phyloP scores from a whole-genome alignment of 2,113 vertebrate species.

The Junco hyemalis region DNA sequence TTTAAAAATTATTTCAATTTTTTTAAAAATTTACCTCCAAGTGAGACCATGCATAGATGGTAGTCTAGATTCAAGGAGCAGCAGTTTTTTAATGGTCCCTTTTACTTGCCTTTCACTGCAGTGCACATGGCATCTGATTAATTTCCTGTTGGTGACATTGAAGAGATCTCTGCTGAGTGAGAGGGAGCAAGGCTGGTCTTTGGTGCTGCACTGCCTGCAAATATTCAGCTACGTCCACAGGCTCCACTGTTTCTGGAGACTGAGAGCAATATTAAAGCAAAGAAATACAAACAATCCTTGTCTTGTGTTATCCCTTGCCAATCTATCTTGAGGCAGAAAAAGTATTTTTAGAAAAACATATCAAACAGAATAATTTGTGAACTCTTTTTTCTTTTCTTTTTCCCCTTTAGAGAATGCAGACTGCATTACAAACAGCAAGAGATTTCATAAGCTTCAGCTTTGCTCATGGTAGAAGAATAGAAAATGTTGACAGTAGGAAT shows the following conservation, averaged over 20 bases:
- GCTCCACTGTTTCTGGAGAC: background rate
- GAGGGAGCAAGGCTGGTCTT: background rate
- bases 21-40: background rate
- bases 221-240: background rate
- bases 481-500: background rate
- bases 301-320: background rate
- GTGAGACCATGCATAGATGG: background rate
- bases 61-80: background rate
- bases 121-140: background rate
- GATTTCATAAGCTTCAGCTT: background rate
- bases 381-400: background rate
- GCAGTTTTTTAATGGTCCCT: background rate
- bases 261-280: background rate
- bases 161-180: background rate
- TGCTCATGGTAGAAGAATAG: background rate
- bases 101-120: background rate
- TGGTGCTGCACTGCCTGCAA: background rate
- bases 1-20: too few relatives aligned
- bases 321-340: background rate
- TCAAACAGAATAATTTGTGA: background rate
- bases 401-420: background rate
- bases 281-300: background rate
- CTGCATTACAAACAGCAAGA: background rate
- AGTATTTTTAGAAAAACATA: background rate
- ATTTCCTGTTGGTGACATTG: background rate